These are phyloP conservation scores for Rynchops niger DNA, from an alignment of 2,113 vertebrate genomes.

Conservation along the genomic window DNA sequence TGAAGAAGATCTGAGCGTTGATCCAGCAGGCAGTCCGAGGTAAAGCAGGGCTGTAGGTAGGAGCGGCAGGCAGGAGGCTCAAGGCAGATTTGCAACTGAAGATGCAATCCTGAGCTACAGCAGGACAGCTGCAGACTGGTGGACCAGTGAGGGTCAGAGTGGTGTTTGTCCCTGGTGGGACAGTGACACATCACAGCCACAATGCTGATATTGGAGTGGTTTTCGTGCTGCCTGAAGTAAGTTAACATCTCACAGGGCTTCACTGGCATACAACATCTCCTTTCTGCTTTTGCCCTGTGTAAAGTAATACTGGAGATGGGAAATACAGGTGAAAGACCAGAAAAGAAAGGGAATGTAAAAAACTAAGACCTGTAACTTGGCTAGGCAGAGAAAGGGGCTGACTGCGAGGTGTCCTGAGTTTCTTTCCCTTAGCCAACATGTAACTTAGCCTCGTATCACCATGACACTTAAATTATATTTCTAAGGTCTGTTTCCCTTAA, in stretches of 20 bases:
- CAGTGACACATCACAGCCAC: background rate
- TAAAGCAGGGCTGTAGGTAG: background rate
- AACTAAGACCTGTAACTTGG: background rate
- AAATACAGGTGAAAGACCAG: background rate
- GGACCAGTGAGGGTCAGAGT: background rate
- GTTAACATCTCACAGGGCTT: background rate
- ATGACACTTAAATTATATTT: background rate
- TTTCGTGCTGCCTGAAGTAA: background rate
- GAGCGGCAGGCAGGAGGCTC: background rate
- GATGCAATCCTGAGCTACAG: background rate
- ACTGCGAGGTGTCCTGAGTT: background rate
- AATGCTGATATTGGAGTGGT: background rate
- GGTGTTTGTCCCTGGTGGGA: background rate
- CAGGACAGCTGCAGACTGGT: rapidly evolving
- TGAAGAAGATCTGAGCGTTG: background rate
- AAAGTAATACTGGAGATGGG: background rate
- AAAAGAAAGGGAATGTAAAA: background rate
- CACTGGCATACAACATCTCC: background rate
- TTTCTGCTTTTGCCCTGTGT: background rate
- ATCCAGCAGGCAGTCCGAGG: background rate
- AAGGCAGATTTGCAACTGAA: background rate
- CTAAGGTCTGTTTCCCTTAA: background rate
- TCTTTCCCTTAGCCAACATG: background rate
- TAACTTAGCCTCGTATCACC: background rate
- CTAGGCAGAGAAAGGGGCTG: background rate